A percentile compares a stretch with the other conserved stretches of the same genome.
Evolutionary conservation across 1,140 invertebrate species (phyloP).

Genomic region (Campoletis sonorensis): DNA sequence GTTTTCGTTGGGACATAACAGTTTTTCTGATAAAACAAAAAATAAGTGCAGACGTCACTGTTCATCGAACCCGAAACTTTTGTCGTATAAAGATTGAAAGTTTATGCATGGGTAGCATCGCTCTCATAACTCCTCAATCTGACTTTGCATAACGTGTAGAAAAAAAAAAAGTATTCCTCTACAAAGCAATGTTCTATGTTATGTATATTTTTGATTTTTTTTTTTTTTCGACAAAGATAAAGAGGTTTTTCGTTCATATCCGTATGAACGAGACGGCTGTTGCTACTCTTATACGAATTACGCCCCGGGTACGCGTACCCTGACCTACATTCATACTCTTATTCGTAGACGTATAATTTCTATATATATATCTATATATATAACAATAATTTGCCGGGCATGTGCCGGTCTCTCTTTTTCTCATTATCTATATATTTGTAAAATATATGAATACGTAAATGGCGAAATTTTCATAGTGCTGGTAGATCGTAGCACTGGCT

Average conservation of each 20-base stretch:
- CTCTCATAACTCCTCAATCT: no score
- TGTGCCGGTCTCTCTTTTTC: conserved; percentile 4
- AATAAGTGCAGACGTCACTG: no score
- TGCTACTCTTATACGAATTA: conserved; percentile 32
- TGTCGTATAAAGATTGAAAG: no score
- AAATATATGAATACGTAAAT: no score
- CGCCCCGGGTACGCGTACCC: conserved; percentile 56
- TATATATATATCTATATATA: conserved; percentile 43
- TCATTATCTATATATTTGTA: conserved; percentile 3
- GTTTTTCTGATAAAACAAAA: no score
- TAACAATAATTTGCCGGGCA: conserved; percentile 49
- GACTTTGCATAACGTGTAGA: no score
- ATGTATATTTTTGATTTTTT: neutral
- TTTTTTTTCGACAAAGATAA: neutral
- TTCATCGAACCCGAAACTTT: no score
- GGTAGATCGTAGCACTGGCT: neutral
- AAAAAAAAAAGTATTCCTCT: no score
- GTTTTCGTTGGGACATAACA: no score
- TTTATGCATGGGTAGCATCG: no score
- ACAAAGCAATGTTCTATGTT: neutral
- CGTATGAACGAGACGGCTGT: neutral
- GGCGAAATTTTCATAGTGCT: neutral
- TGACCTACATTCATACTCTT: conserved; percentile 67
- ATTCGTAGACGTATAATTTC: conserved; percentile 13
- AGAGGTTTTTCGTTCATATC: neutral